These are phyloP conservation scores for Lymantria monacha DNA, from an alignment of 2,888 invertebrate genomes.

Conservation along the genomic window DNA sequence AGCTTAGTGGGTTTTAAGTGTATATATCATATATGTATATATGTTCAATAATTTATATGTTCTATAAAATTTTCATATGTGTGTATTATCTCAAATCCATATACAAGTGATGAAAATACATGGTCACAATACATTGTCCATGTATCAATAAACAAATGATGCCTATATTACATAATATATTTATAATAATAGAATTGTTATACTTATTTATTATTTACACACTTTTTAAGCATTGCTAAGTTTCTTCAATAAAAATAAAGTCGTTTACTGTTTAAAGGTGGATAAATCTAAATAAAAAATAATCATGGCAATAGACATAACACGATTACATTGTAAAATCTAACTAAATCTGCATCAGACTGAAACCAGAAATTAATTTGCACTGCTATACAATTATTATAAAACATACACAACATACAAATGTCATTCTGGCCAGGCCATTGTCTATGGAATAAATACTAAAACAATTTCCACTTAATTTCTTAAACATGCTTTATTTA, in stretches of 20 bases:
- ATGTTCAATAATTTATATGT: no score
- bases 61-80: no score
- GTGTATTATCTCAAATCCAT: no score
- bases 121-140: no score
- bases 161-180: no score
- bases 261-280: conserved; percentile 1
- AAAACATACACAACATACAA: conserved; percentile 66
- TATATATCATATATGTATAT: no score
- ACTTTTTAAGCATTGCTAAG: conserved; percentile 32
- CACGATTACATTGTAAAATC: conserved; percentile 23
- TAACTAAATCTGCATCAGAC: conserved; percentile 77
- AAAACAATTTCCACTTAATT: conserved; percentile 56
- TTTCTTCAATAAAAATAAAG: conserved; percentile 17
- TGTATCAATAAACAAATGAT: no score
- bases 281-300: conserved; percentile 25
- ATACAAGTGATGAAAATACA: no score
- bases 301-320: conserved; percentile 49
- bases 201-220: conserved; percentile 1
- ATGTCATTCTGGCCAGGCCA: conserved; percentile 60
- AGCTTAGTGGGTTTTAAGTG: no score
- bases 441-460: conserved; percentile 60
- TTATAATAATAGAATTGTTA: no score
- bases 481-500: conserved; percentile 50
- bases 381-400: conserved; percentile 62
- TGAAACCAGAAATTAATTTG: conserved; percentile 56